phyloP scores from a whole-genome alignment of 2,888 invertebrate genomes.

The Polietes domitor region DNA sequence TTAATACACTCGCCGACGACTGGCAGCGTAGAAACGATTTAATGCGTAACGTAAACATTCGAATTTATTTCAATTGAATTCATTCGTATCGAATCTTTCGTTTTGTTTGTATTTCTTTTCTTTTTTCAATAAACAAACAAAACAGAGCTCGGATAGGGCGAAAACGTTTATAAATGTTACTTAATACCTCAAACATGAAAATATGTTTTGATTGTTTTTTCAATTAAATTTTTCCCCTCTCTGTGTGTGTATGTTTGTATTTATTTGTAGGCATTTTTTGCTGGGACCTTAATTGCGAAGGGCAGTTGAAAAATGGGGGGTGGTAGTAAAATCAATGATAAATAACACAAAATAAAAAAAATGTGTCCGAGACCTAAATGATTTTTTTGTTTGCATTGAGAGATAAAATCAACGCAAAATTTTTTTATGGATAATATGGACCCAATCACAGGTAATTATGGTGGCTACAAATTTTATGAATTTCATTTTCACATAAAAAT shows the following conservation, averaged over 20 bases:
- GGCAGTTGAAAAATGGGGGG: neutral
- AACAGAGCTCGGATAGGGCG: constrained; percentile 44
- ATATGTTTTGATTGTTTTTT: constrained; percentile 69
- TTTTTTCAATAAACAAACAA: constrained; percentile 21
- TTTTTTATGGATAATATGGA: no score
- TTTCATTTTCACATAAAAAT: no score
- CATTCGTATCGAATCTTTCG: constrained; percentile 24
- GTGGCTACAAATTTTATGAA: no score
- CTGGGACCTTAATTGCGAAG: neutral
- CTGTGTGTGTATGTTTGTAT: neutral
- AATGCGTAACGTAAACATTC: constrained; percentile 43
- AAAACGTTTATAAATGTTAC: constrained; percentile 70
- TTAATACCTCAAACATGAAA: constrained; percentile 67
- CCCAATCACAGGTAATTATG: no score
- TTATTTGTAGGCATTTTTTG: neutral
- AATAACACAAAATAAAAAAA: no score
- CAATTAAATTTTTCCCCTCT: constrained; percentile 42
- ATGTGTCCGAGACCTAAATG: no score
- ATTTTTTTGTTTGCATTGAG: no score
- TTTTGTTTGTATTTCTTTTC: constrained; percentile 35
- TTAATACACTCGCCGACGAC: no score
- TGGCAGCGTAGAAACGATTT: neutral
- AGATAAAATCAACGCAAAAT: no score
- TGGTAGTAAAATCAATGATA: no score
- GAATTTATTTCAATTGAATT: constrained; percentile 44